Conservation (phyloP, 1,140 invertebrate genomes). For the Drosophila virilis region DNA sequence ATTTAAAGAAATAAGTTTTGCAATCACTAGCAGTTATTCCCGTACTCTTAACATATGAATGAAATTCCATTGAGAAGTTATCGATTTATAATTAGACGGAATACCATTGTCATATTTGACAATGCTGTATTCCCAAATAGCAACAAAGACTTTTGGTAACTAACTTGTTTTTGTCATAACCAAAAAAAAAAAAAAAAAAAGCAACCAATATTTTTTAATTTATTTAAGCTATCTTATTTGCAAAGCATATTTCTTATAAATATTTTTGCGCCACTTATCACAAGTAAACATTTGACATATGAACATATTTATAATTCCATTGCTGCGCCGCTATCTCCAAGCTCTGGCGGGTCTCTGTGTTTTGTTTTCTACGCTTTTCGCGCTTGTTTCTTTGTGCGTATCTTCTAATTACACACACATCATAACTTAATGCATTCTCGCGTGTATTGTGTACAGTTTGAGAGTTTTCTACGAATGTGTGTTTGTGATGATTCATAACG, state of each 20-base stretch:
- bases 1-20: too few species aligned
- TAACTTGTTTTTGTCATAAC: conserved; percentile 36
- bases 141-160: conserved; percentile 20
- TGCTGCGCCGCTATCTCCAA: conserved; percentile 16
- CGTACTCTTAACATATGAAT: too few species aligned
- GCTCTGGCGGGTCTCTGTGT: conserved; percentile 10
- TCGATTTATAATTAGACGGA: conserved; percentile 21
- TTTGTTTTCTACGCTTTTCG: conserved; percentile 20
- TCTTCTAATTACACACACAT: conserved; percentile 53
- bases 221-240: conserved; percentile 54
- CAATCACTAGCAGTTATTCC: too few species aligned
- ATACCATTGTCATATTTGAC: conserved; percentile 3
- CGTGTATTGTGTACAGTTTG: conserved; percentile 24
- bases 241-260: conserved; percentile 32
- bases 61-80: background rate
- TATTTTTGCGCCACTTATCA: conserved; percentile 49
- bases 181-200: conserved; percentile 15
- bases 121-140: conserved; percentile 9
- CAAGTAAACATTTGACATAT: conserved; percentile 48
- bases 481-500: conserved; percentile 41
- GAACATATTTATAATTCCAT: conserved; percentile 34
- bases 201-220: conserved; percentile 40
- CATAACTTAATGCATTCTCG: conserved; percentile 48
- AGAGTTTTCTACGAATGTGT: conserved; percentile 11
- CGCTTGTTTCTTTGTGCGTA: conserved; percentile 39